Evolutionary conservation across 1,140 invertebrate species (phyloP).

Genomic region (Bilobella aurantiaca): DNA sequence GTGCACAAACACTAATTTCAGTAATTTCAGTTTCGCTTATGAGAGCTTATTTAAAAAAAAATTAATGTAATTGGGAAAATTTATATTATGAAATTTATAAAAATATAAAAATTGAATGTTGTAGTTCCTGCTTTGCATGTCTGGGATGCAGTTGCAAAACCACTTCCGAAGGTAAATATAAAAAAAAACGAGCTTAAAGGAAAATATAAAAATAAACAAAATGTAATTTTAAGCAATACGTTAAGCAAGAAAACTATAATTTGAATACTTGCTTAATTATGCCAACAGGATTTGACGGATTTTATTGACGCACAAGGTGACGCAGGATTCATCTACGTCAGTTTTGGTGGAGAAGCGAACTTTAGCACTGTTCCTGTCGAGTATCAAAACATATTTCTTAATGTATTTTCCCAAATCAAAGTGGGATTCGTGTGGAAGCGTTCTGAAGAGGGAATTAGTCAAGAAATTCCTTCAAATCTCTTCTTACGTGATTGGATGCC

Average conservation of each 20-base stretch:
- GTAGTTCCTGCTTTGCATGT: constrained; percentile 13
- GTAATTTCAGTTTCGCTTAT: too few relatives aligned
- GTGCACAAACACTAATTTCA: too few relatives aligned
- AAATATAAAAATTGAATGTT: neutral
- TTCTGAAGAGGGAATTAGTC: too few relatives aligned
- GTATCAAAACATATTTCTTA: neutral
- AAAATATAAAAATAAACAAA: neutral
- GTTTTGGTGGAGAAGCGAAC: neutral
- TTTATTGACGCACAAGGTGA: constrained; percentile 43
- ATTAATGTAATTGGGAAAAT: neutral
- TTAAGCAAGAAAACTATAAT: neutral
- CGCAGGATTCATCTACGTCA: neutral
- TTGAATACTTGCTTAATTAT: neutral
- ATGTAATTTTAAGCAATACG: neutral
- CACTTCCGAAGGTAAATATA: constrained; percentile 12
- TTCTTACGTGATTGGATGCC: constrained; percentile 62
- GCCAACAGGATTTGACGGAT: constrained; percentile 41
- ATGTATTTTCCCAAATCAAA: neutral
- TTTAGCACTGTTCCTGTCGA: neutral
- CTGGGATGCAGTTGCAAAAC: neutral
- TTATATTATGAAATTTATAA: neutral
- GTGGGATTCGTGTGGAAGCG: constrained; percentile 4
- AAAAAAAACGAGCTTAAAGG: too few relatives aligned
- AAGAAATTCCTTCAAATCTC: too few relatives aligned
- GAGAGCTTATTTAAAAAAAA: neutral